Percentiles rank a stretch among this genome's conserved stretches.
Conservation (phyloP, 2,888 invertebrate genomes). For the Stomorhina lunata region DNA sequence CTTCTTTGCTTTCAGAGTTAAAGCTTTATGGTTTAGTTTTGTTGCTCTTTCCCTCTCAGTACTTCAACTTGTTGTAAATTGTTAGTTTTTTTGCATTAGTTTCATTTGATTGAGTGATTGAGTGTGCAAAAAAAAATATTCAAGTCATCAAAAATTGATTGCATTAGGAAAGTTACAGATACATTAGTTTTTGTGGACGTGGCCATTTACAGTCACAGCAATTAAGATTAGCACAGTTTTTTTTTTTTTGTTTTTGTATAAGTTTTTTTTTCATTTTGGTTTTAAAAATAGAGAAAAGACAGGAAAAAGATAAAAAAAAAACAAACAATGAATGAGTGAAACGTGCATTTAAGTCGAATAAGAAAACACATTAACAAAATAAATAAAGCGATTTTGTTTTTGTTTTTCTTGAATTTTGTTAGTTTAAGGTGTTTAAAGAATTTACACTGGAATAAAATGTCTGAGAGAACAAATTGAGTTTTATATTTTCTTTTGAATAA, state of each 20-base stretch:
- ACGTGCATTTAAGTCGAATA: conserved; percentile 50
- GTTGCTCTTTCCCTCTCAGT: conserved; percentile 15
- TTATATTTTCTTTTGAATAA: no score
- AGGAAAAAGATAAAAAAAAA: conserved; percentile 26
- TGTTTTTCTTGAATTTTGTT: neutral
- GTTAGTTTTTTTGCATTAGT: conserved; percentile 18
- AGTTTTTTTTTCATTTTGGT: neutral
- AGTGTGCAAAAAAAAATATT: conserved; percentile 34
- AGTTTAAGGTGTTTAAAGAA: neutral
- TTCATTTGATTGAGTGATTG: conserved; percentile 22
- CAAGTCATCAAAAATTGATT: conserved; percentile 78
- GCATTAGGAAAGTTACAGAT: conserved; percentile 71
- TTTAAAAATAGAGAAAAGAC: conserved; percentile 23
- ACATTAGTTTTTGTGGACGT: no score
- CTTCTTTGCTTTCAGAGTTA: neutral
- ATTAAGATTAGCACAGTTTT: conserved; percentile 46
- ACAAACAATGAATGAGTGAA: conserved; percentile 44
- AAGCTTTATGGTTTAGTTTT: neutral
- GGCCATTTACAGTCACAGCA: conserved; percentile 45
- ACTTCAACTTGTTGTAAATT: conserved; percentile 36
- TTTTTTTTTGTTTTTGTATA: no score
- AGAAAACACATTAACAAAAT: conserved; percentile 39
- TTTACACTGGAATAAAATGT: conserved; percentile 41
- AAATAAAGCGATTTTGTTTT: conserved; percentile 12
- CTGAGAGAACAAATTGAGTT: no score